Percentiles rank a stretch among this genome's conserved stretches.
These are phyloP conservation scores for Sebastes fasciatus DNA, from an alignment of 2,113 vertebrate species.

Conservation along the genomic window DNA sequence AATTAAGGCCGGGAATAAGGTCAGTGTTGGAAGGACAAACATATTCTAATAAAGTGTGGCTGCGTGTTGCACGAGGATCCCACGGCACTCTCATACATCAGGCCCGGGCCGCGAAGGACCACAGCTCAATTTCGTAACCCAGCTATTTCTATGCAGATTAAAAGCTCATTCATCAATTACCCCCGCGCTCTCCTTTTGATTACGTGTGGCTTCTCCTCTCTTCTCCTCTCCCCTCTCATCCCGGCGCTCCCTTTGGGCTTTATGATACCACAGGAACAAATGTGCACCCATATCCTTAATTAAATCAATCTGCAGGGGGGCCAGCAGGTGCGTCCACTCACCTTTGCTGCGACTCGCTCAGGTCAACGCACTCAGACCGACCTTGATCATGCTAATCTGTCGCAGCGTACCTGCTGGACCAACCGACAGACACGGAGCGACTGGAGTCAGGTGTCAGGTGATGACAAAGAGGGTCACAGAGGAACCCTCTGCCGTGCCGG, in stretches of 20 bases:
- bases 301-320: constrained; percentile 74
- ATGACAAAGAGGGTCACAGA: constrained; percentile 67
- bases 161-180: constrained; percentile 81
- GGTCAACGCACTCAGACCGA: constrained; percentile 65
- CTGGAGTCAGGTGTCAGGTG: constrained; percentile 61
- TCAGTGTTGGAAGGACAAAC: constrained; percentile 85
- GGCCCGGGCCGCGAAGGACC: constrained; percentile 54
- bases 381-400: constrained; percentile 80
- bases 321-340: constrained; percentile 70
- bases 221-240: constrained; percentile 10
- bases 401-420: constrained; percentile 67
- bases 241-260: constrained; percentile 31
- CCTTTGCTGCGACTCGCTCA: constrained; percentile 63
- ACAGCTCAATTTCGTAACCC: constrained; percentile 70
- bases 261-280: constrained; percentile 49
- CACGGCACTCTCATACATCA: constrained; percentile 71
- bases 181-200: constrained; percentile 65
- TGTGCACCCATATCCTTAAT: constrained; percentile 66
- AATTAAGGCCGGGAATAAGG: constrained; percentile 85
- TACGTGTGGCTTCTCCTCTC: constrained; percentile 36
- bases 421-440: constrained; percentile 49
- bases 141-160: constrained; percentile 81
- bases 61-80: constrained; percentile 67
- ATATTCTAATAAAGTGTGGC: constrained; percentile 80
- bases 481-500: constrained; percentile 21